Evolutionary conservation across 2,888 invertebrate species (phyloP).

Genomic region (Biston betularia): DNA sequence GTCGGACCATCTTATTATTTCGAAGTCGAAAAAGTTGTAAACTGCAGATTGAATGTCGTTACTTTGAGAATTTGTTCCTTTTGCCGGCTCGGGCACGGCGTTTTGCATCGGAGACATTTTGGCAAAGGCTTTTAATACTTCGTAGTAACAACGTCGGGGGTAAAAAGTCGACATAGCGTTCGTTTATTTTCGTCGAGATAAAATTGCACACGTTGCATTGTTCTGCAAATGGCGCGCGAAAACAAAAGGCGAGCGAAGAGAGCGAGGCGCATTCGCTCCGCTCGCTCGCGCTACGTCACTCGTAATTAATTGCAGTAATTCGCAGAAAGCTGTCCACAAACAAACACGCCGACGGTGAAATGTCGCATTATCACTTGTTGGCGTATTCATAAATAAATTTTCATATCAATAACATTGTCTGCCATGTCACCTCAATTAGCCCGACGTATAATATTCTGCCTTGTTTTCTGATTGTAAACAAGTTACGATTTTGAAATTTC

Average conservation of each 20-base stretch:
- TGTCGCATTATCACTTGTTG: slow-evolving; percentile 74
- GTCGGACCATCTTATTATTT: slow-evolving; percentile 43
- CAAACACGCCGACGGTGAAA: slow-evolving; percentile 67
- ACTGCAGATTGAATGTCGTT: slow-evolving; percentile 53
- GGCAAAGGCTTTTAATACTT: slow-evolving; percentile 48
- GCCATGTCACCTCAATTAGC: slow-evolving; percentile 53
- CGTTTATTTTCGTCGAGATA: slow-evolving; percentile 73
- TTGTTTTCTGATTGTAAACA: slow-evolving; percentile 34
- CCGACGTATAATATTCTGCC: slow-evolving; percentile 25
- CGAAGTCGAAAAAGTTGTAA: slow-evolving; percentile 46
- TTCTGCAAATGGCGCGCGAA: slow-evolving; percentile 77
- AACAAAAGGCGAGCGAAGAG: slow-evolving; percentile 64
- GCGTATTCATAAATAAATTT: slow-evolving; percentile 70
- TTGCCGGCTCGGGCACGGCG: slow-evolving; percentile 49
- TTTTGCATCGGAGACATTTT: slow-evolving; percentile 60
- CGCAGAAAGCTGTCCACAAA: slow-evolving; percentile 75
- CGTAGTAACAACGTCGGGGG: slow-evolving; percentile 40
- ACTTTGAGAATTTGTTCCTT: slow-evolving; percentile 46
- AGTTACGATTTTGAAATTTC: slow-evolving; percentile 31
- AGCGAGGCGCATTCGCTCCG: slow-evolving; percentile 49
- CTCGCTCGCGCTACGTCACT: slow-evolving; percentile 59
- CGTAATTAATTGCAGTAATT: slow-evolving; percentile 81
- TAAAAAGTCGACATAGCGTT: slow-evolving; percentile 68
- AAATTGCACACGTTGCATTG: slow-evolving; percentile 76
- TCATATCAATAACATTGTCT: slow-evolving; percentile 63